phyloP scores from a whole-genome alignment of 2,113 vertebrate species.

The Malaclemys terrapin region DNA sequence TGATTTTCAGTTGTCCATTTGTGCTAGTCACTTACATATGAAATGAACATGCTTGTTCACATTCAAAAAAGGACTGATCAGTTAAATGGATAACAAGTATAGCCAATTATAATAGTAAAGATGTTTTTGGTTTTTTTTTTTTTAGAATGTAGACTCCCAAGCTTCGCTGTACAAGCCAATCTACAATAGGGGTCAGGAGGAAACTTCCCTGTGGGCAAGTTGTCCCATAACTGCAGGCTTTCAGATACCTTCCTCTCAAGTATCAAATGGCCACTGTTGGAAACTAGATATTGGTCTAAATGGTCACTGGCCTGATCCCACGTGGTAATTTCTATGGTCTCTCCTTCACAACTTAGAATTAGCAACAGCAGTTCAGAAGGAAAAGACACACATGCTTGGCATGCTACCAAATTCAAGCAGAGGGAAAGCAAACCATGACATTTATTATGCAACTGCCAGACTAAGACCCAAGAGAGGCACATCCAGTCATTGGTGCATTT shows the following conservation, averaged over 20 bases:
- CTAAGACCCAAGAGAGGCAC: neutral
- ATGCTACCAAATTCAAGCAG: fast-evolving
- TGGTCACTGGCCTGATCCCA: fast-evolving
- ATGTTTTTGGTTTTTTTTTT: neutral
- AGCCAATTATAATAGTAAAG: neutral
- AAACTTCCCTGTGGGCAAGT: neutral
- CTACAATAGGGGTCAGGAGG: neutral
- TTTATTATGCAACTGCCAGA: fast-evolving
- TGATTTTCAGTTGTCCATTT: neutral
- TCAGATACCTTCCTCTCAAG: neutral
- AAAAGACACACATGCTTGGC: neutral
- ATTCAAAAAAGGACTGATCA: neutral
- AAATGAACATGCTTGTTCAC: neutral
- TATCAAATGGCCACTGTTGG: fast-evolving
- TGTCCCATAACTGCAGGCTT: too few species aligned
- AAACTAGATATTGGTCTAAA: fast-evolving
- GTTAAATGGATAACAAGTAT: neutral
- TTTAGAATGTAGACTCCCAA: neutral
- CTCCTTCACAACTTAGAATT: fast-evolving
- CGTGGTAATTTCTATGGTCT: fast-evolving
- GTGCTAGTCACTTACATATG: neutral
- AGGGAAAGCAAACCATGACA: neutral
- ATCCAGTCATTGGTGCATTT: fast-evolving
- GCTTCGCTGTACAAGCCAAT: neutral
- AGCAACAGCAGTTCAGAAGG: fast-evolving